phyloP scores from a whole-genome alignment of 2,888 invertebrate genomes.

The Amiota mariae region DNA sequence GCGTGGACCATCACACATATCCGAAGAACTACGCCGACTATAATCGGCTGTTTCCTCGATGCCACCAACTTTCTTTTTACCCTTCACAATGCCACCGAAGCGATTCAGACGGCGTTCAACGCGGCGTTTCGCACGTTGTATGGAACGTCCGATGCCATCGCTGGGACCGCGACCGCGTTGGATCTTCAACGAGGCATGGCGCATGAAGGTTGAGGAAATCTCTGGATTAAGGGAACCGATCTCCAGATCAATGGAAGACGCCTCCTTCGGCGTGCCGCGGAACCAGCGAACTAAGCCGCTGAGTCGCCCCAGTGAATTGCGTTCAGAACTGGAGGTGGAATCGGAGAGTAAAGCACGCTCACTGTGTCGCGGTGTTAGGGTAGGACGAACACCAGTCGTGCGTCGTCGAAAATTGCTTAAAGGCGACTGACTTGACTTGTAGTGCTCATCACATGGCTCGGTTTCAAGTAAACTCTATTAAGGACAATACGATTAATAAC shows the following conservation, averaged over 20 bases:
- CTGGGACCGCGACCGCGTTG: slow-evolving; percentile 70
- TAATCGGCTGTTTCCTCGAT: slow-evolving; percentile 88
- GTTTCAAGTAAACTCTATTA: slow-evolving; percentile 86
- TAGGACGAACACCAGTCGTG: slow-evolving; percentile 73
- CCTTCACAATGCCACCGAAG: slow-evolving; percentile 87
- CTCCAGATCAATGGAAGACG: slow-evolving; percentile 75
- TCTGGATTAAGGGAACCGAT: slow-evolving; percentile 77
- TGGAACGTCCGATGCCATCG: slow-evolving; percentile 78
- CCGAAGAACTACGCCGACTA: slow-evolving; percentile 87
- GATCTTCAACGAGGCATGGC: slow-evolving; percentile 74
- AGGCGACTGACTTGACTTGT: slow-evolving; percentile 85
- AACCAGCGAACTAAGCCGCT: slow-evolving; percentile 84
- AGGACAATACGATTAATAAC: slow-evolving; percentile 30
- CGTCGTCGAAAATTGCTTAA: slow-evolving; percentile 84
- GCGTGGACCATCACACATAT: slow-evolving; percentile 84
- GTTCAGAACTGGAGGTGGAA: slow-evolving; percentile 73
- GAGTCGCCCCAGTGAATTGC: slow-evolving; percentile 76
- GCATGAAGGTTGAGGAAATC: slow-evolving; percentile 76
- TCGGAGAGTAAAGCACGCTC: slow-evolving; percentile 82
- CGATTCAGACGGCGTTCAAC: slow-evolving; percentile 92
- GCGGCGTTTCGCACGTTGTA: slow-evolving; percentile 87
- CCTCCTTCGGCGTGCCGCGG: slow-evolving; percentile 77
- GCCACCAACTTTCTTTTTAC: slow-evolving; percentile 91
- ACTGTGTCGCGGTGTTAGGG: slow-evolving; percentile 88
- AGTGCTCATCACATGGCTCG: slow-evolving; percentile 82